Evolutionary conservation across 1,140 invertebrate species (phyloP), one percentile per base, ranked within the genome.

Genomic region (Drosophila tropicalis): DNA sequence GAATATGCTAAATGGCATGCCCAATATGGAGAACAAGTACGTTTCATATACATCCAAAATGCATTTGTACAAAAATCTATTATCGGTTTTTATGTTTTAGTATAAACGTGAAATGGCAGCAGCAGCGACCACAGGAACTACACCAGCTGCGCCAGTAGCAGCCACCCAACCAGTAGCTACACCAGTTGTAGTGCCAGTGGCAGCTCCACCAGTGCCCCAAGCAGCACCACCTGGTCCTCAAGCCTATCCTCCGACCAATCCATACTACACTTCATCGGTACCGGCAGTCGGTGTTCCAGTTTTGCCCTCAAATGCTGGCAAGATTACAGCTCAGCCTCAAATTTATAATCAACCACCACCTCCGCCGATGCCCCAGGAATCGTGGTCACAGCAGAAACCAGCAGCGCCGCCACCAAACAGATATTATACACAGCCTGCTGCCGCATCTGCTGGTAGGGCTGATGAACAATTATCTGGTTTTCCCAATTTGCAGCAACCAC

Each of bases 1-100:
- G 96, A 97, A 80, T 97, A 96, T 90, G 94, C 96, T 47, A 96
- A 96, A 81, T 97, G 96, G 96, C 96, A 97, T 87, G 94, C 94
- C 54, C 95, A 96, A 83, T 96, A 96, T 92, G 96, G 96, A 51
- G 95, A 96, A 58, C 96, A 96, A 94, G 96, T 96, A 17, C 40
- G 62, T 72, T 39, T 47, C 3, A 15, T 22, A 1, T 57, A 19
- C 1, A 15, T 29, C 10, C 5, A 36, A 36, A 65, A 10, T 12
- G 36, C 36, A 39, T n/a, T 12, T 40, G 1, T 15, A 12, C 22
- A 15, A 6, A 36, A 57, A 29, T 36, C 9, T 12, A 25, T 58
- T 56, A 55, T 32, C 25, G 3, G 66, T 25, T 56, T n/a, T 77
- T 68, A 62, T 67, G 13, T 12, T 60, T 9, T 17, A 91, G 85